Percentiles rank a stretch among this genome's conserved stretches.
Conservation (phyloP, 2,888 invertebrate species). For the Heliconius aoede region DNA sequence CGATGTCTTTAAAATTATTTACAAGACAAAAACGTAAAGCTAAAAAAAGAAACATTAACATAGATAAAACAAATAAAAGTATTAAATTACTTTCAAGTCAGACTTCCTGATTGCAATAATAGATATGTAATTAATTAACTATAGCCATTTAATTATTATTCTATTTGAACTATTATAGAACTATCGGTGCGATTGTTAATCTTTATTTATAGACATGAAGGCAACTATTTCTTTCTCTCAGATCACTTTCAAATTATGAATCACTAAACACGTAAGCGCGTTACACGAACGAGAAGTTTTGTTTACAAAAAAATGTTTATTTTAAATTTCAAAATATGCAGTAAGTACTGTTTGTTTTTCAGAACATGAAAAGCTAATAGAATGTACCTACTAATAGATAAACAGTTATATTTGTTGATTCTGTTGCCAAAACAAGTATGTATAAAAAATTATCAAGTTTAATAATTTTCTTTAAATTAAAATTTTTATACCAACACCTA, state of each 20-base stretch:
- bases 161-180: neutral
- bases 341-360: neutral
- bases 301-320: constrained; percentile 1
- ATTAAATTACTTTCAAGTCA: neutral
- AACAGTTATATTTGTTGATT: neutral
- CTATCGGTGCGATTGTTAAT: neutral
- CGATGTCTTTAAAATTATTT: neutral
- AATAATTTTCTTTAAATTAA: neutral
- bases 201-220: constrained; percentile 11
- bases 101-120: neutral
- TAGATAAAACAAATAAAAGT: neutral
- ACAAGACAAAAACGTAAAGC: too few relatives aligned
- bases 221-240: constrained; percentile 4
- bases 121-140: neutral
- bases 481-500: neutral
- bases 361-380: neutral
- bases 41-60: too few relatives aligned
- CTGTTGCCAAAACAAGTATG: neutral
- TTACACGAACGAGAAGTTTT: neutral
- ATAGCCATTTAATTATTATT: neutral
- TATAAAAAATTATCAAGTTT: neutral
- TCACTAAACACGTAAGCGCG: constrained; percentile 6
- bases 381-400: neutral
- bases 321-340: neutral
- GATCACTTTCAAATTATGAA: constrained; percentile 16